Conservation (phyloP, 2,888 invertebrate genomes). For the Merodon equestris region DNA sequence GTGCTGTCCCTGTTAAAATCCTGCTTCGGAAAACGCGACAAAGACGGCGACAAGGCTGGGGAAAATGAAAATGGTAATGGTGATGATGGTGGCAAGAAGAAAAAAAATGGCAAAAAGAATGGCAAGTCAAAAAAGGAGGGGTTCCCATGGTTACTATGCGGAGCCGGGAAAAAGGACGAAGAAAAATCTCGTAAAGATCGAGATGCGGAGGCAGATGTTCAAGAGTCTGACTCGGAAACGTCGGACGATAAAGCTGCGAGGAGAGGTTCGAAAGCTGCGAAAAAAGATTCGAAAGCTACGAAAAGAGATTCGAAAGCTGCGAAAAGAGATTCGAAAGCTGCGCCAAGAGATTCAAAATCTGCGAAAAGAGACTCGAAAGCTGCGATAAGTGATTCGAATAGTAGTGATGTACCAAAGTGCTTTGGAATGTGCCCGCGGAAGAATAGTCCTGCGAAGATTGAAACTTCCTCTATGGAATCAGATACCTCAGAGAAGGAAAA, state of each 20-base stretch:
- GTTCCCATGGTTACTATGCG: conserved; percentile 21
- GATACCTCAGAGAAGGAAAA: conserved; percentile 39
- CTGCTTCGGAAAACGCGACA: too few species aligned
- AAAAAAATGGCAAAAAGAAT: conserved; percentile 16
- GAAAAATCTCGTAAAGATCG: background rate
- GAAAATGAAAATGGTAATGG: too few species aligned
- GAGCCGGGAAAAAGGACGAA: conserved; percentile 33
- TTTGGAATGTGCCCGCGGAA: conserved; percentile 22
- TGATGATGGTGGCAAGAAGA: background rate
- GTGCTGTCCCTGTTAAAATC: too few species aligned
- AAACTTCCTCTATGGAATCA: conserved; percentile 49
- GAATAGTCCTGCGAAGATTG: conserved; percentile 41
- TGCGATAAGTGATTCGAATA: too few species aligned
- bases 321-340: background rate
- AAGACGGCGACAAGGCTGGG: too few species aligned
- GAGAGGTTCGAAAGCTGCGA: too few species aligned
- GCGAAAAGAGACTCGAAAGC: background rate
- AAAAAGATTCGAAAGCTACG: too few species aligned
- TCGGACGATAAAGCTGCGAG: background rate
- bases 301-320: too few species aligned
- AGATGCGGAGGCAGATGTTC: too few species aligned
- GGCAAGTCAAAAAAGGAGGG: background rate
- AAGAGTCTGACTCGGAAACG: background rate
- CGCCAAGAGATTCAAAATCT: too few species aligned
- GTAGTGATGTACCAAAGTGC: conserved; percentile 2